These are phyloP conservation scores for Plagodis pulveraria DNA, from an alignment of 2,888 invertebrate species.

Conservation along the genomic window DNA sequence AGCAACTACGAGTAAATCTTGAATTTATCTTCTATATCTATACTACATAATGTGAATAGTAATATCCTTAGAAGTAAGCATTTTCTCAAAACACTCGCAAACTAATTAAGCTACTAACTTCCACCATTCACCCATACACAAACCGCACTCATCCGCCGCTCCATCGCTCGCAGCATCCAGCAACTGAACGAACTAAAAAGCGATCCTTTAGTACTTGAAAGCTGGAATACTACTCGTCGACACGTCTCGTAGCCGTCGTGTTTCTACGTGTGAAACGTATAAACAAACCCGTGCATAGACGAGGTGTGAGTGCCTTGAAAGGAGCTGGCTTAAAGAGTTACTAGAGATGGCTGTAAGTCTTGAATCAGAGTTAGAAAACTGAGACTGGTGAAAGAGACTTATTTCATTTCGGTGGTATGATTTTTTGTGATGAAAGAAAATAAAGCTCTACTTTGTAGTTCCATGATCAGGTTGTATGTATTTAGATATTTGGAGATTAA, in stretches of 20 bases:
- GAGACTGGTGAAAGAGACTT: too few species aligned
- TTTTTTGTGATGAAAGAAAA: too few species aligned
- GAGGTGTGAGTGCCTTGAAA: slow-evolving; percentile 60
- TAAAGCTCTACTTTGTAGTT: too few species aligned
- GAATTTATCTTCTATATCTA: too few species aligned
- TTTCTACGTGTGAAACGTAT: slow-evolving; percentile 70
- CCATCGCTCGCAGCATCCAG: slow-evolving; percentile 43
- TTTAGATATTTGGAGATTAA: too few species aligned
- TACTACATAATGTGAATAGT: too few species aligned
- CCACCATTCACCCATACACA: slow-evolving; percentile 21
- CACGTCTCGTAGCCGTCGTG: slow-evolving; percentile 52
- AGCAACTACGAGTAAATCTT: too few species aligned
- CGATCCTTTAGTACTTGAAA: slow-evolving; percentile 64
- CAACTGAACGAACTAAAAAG: slow-evolving; percentile 57
- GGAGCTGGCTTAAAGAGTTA: slow-evolving; percentile 54
- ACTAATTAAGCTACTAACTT: slow-evolving; percentile 15
- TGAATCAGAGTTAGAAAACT: too few species aligned
- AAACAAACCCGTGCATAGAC: slow-evolving; percentile 65
- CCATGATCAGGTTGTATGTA: too few species aligned
- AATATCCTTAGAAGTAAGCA: too few species aligned
- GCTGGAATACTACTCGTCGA: slow-evolving; percentile 57
- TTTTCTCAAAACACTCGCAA: neutral
- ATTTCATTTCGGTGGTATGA: too few species aligned
- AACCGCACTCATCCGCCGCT: slow-evolving; percentile 20
- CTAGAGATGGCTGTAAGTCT: slow-evolving; percentile 34